Conservation (phyloP, 2,113 vertebrate species). For the Campylomormyrus tamandua region DNA sequence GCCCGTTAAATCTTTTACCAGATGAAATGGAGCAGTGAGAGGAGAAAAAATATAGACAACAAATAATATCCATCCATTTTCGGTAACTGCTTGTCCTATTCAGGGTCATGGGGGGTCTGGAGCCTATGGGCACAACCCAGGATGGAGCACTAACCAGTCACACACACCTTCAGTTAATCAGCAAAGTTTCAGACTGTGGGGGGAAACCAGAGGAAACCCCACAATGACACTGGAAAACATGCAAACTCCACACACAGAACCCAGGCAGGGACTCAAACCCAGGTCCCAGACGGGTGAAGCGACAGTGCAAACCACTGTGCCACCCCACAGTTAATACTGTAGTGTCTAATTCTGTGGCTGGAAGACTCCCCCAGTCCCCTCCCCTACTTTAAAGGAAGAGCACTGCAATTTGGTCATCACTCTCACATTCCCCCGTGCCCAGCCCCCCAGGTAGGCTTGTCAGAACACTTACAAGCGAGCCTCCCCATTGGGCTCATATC, state of each 20-base stretch:
- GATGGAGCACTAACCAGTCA: background rate
- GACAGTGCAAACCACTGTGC: background rate
- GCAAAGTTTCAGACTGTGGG: background rate
- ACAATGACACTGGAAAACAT: background rate
- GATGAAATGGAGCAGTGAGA: constrained; percentile 36
- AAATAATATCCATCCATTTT: constrained; percentile 17
- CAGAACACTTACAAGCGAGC: constrained; percentile 14
- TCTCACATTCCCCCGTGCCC: constrained; percentile 16
- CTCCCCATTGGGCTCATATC: constrained; percentile 39
- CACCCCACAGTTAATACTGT: background rate
- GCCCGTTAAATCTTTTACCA: constrained; percentile 31
- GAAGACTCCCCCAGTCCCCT: constrained; percentile 11
- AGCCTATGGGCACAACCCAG: background rate
- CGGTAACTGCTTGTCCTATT: background rate
- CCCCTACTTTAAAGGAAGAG: constrained; percentile 27
- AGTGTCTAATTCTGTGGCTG: constrained; percentile 24
- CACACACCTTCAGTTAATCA: background rate
- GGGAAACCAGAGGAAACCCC: background rate
- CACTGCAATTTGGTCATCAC: constrained; percentile 35
- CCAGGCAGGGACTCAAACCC: background rate
- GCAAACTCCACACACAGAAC: background rate
- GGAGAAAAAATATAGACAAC: constrained; percentile 34
- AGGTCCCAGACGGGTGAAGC: background rate
- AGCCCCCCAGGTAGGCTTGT: constrained; percentile 13
- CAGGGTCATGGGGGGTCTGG: background rate